Conservation (phyloP, 2,113 vertebrate species). For the Oriolus oriolus region DNA sequence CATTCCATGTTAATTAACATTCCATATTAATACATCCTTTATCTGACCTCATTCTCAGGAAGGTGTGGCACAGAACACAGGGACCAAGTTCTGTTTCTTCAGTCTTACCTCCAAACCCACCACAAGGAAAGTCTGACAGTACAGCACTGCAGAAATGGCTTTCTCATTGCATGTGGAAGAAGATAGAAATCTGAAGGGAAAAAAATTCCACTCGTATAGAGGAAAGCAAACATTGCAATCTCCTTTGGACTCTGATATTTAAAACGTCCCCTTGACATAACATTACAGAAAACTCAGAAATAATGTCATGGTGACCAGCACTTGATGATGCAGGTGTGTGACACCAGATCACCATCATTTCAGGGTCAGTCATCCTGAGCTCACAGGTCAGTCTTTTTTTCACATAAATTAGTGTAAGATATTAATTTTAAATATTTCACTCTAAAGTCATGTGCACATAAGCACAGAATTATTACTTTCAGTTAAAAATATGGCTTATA, state of each 20-base stretch:
- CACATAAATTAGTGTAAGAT: background rate
- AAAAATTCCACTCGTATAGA: background rate
- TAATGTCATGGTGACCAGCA: background rate
- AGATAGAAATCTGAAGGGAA: background rate
- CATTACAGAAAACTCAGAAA: background rate
- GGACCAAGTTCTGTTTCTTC: background rate
- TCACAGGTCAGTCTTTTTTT: background rate
- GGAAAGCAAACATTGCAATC: background rate
- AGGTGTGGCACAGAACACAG: background rate
- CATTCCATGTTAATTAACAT: background rate
- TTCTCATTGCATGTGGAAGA: background rate
- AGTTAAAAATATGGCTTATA: background rate
- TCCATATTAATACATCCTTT: background rate
- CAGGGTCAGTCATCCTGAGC: background rate
- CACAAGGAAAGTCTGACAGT: rapidly evolving
- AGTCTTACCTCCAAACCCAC: background rate
- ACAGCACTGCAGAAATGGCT: background rate
- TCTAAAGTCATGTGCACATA: background rate
- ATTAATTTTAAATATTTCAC: background rate
- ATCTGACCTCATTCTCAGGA: background rate
- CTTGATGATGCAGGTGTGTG: background rate
- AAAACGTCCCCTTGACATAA: background rate
- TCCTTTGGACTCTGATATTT: background rate
- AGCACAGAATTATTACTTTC: background rate
- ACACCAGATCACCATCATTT: background rate